Base-by-base conservation (phyloP, 1,140 invertebrate genomes). In the Wiebesia pumilae region DNA sequence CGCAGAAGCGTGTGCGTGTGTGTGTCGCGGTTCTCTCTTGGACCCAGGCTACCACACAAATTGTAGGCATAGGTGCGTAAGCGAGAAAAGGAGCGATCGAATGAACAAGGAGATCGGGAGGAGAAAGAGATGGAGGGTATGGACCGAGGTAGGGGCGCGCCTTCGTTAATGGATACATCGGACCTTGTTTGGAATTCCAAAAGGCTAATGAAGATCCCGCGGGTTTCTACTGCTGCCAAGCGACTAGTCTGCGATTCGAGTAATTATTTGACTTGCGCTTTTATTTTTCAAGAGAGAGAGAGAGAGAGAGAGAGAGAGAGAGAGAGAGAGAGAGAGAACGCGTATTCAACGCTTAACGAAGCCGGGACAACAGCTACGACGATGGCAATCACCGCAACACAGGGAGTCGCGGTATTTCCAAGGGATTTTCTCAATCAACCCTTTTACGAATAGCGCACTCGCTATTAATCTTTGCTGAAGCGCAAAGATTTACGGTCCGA, bases 151-250 rank as follows among this genome's bases (percentile, higher is more conserved):
- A 40, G 33, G 75, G 84, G 43, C 80, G 88, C 88, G 88, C 88
- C 88, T 88, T 88, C 88, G 88, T 88, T 87, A 86, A 88, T 87
- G 85, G 85, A 86, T 89, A 83, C 83, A 80, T 84, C 89, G 87
- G 84, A 86, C 78, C 89, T 89, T 89, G 89, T 88, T 83, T 87
- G 87, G 88, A 92, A 91, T 92, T 89, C 88, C 85, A 67, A 88
- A 87, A 88, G 85, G 81, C 88, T 91, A 90, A 90, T 91, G 89
- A 91, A 91, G 89, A 91, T 90, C 90, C 89, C 88, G 89, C 88
- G 40, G 77, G 40, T 84, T 67, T 51, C 71, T 43, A 33, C 65
- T 35, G 24, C 58, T 62, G 33, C 14, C 27, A 1, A 24, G 30
- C 38, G 33, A 71, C 51, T 40, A 38, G 19, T 21, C 51, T 35